Evolutionary conservation across 2,888 invertebrate genomes (phyloP), one percentile per base, ranked within the genome.

Genomic region (Ormyrus nitidulus): DNA sequence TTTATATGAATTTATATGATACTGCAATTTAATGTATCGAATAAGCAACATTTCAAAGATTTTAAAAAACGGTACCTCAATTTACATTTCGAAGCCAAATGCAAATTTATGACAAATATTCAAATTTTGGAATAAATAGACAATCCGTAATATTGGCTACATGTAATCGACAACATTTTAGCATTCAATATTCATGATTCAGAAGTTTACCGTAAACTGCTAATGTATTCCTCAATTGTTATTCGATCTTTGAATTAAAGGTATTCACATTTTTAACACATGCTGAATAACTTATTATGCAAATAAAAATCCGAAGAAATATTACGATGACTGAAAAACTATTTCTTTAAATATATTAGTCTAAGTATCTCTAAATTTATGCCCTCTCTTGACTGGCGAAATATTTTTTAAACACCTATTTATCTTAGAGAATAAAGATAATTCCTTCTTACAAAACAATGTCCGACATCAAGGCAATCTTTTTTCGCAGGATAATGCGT

Each of bases 111-210:
- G 10, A 53, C 6, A 51, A 49, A 34, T 44, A 53, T 65, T 64
- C 54, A 7, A 65, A 56, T 19, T 19, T 19, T 19, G 19, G 19
- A 34, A 44, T 1, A 34, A 77, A 77, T 70, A 49, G 10, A 64
- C 56, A 49, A 11, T 8, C n/a, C 19, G n/a, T 51, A 56, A n/a
- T 56, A 56, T 70, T 64, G 49, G 10, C 64, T 64, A 61, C 54
- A 11, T 19, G 9, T 69, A 61, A 48, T 56, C 34, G 46, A n/a
- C 49, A n/a, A 64, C 34, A 49, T 46, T 64, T 68, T 49, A 73
- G 46, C 48, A 77, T 56, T 77, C 59, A 53, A 77, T 19, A 69
- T 65, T 49, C 54, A 70, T 65, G 64, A 70, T 71, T 70, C 70
- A 44, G 9, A 51, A 34, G 11, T 56, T 54, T 62, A 69, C 76